Conservation (phyloP, 1,140 invertebrate species). For the Drosophila rhopaloa region DNA sequence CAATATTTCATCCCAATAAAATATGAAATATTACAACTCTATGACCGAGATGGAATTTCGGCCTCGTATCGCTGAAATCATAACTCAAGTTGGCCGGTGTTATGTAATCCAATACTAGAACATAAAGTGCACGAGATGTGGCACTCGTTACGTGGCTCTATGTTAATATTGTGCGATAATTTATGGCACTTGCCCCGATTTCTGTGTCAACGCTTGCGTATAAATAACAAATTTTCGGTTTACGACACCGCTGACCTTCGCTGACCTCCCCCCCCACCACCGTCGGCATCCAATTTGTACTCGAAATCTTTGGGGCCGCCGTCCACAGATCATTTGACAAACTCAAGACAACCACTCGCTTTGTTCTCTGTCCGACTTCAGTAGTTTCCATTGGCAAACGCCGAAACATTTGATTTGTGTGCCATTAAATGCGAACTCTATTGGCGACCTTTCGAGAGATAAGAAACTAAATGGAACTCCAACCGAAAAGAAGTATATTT, state of each 20-base stretch:
- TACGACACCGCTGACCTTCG: conserved; percentile 71
- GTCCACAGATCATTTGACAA: conserved; percentile 51
- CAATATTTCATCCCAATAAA: conserved; percentile 72
- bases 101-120: conserved; percentile 73
- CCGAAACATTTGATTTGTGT: conserved; percentile 52
- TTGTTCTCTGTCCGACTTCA: conserved; percentile 14
- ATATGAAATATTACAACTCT: conserved; percentile 63
- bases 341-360: conserved; percentile 23
- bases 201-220: conserved; percentile 61
- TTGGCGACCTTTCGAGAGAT: conserved; percentile 21
- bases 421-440: conserved; percentile 33
- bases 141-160: conserved; percentile 50
- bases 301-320: conserved; percentile 13
- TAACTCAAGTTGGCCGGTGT: conserved; percentile 61
- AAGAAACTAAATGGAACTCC: conserved; percentile 17
- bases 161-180: conserved; percentile 65
- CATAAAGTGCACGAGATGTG: conserved; percentile 74
- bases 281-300: conserved; percentile 32
- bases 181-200: conserved; percentile 69
- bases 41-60: conserved; percentile 30
- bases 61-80: conserved; percentile 60
- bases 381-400: conserved; percentile 6
- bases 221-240: conserved; percentile 75
- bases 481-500: neutral
- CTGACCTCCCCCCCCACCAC: conserved; percentile 37